Conservation (phyloP, 2,797 vertebrate genomes). For the Neosilurus hyrtlii region DNA sequence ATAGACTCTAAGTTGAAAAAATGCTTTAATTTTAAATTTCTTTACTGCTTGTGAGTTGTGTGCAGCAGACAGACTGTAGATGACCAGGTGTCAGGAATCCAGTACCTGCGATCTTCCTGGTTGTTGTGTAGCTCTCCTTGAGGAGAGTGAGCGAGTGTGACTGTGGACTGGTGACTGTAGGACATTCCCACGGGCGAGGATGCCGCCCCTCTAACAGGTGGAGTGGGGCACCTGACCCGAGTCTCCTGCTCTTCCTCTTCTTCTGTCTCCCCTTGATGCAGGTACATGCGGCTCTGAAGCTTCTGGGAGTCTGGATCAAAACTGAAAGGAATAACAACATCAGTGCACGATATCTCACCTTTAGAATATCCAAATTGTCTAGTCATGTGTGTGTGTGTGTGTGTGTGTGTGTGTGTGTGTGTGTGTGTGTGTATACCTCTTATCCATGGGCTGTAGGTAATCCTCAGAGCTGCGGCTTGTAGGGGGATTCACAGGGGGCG, state of each 20-base stretch:
- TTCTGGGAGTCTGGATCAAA: conserved; percentile 87
- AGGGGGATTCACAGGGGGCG: conserved; percentile 90
- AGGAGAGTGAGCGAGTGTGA: conserved; percentile 93
- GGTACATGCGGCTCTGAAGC: conserved; percentile 88
- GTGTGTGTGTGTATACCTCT: conserved; percentile 73
- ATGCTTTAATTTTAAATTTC: neutral
- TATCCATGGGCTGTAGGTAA: conserved; percentile 83
- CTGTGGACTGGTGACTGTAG: conserved; percentile 96
- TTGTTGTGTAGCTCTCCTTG: conserved; percentile 82
- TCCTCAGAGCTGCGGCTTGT: conserved; percentile 79
- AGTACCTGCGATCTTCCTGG: conserved; percentile 81
- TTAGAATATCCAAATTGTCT: neutral
- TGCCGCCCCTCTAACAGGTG: conserved; percentile 90
- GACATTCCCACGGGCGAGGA: conserved; percentile 95
- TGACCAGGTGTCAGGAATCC: neutral
- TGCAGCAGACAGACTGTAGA: neutral
- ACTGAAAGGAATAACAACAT: conserved; percentile 64
- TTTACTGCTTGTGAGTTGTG: neutral
- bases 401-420: conserved; percentile 7
- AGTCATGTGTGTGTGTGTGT: neutral
- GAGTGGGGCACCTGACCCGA: conserved; percentile 82
- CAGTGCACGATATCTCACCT: neutral
- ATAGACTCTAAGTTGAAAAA: neutral
- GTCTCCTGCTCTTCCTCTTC: conserved; percentile 79
- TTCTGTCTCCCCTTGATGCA: conserved; percentile 88